A percentile compares a stretch with the other conserved stretches of the same genome.
Evolutionary conservation across 2,888 invertebrate species (phyloP).

Genomic region (Eutolmus rufibarbis): DNA sequence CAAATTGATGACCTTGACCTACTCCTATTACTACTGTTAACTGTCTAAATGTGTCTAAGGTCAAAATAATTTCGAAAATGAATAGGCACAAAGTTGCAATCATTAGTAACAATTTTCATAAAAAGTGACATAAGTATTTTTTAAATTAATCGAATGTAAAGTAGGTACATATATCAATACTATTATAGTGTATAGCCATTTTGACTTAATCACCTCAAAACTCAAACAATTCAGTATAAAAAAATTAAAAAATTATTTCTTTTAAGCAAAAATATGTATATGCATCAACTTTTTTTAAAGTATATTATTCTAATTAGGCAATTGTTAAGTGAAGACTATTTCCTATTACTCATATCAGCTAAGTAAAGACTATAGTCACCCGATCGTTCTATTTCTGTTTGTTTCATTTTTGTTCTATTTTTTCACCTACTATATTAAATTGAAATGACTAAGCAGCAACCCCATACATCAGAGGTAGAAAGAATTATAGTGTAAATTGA

Average conservation of each 20-base stretch:
- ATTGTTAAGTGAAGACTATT: background rate
- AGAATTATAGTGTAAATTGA: background rate
- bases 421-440: background rate
- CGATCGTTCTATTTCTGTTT: background rate
- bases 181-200: background rate
- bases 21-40: background rate
- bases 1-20: conserved; percentile 43
- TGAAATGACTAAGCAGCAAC: background rate
- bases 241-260: background rate
- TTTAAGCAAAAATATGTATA: background rate
- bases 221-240: background rate
- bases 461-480: background rate
- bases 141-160: background rate
- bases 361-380: background rate
- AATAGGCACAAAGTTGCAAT: background rate
- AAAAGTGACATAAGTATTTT: background rate
- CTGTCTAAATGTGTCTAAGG: background rate
- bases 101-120: background rate
- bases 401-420: background rate
- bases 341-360: background rate
- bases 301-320: background rate
- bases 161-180: no score
- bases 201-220: background rate
- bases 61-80: background rate
- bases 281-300: no score